phyloP scores from a whole-genome alignment of 2,797 vertebrate genomes.

The Rhinophrynus dorsalis region DNA sequence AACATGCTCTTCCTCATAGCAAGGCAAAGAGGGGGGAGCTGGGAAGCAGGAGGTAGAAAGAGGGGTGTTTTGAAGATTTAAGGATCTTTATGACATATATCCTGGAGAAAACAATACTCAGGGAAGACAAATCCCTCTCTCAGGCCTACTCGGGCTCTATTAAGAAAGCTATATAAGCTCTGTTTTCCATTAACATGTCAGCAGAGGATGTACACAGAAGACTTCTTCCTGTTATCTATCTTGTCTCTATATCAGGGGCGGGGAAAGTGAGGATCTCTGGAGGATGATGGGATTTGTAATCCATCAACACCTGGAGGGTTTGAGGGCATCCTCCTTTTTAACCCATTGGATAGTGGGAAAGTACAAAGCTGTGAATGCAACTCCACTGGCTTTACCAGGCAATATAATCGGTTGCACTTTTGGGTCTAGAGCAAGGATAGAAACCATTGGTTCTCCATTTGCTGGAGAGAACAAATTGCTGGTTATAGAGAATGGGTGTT shows the following conservation, averaged over 20 bases:
- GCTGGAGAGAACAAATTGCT: no score
- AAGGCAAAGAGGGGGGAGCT: not conserved
- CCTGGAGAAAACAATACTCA: slow-evolving; percentile 59
- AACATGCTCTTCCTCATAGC: slow-evolving; percentile 47
- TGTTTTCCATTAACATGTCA: slow-evolving; percentile 1
- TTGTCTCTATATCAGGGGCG: not conserved
- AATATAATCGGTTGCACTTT: no score
- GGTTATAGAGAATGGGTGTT: no score
- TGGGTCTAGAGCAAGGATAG: no score
- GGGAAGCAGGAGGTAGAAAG: slow-evolving; percentile 7
- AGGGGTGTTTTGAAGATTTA: slow-evolving; percentile 64
- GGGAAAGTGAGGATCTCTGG: no score
- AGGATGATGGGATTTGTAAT: no score
- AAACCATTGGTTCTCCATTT: no score
- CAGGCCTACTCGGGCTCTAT: slow-evolving; percentile 36
- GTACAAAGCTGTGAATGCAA: no score
- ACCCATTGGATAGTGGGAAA: no score
- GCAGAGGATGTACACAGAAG: slow-evolving; percentile 23
- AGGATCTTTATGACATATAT: slow-evolving; percentile 62
- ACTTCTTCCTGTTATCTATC: not conserved
- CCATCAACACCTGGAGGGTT: no score
- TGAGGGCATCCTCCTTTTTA: no score
- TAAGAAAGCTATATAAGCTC: slow-evolving; percentile 49
- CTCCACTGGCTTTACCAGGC: no score
- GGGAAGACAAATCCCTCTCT: slow-evolving; percentile 59